phyloP scores from a whole-genome alignment of 2,888 invertebrate species.

The Gandaritis pyraliata region DNA sequence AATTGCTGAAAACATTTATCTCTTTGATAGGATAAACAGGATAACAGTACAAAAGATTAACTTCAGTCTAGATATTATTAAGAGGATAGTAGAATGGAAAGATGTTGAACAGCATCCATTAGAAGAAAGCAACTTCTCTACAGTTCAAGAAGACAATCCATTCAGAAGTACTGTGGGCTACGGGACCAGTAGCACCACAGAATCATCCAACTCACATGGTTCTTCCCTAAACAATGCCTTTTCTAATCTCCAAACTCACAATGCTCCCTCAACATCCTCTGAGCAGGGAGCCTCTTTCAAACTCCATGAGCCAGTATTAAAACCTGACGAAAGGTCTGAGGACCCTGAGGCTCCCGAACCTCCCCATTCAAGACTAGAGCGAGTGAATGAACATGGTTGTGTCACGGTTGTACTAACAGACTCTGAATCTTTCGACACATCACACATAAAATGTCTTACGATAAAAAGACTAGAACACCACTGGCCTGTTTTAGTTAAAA shows the following conservation, averaged over 20 bases:
- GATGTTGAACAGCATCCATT: constrained; percentile 92
- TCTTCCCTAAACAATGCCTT: constrained; percentile 74
- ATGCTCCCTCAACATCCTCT: constrained; percentile 68
- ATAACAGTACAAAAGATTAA: constrained; percentile 90
- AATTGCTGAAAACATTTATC: constrained; percentile 88
- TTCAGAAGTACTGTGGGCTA: constrained; percentile 72
- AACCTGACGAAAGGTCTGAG: constrained; percentile 62
- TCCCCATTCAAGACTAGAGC: constrained; percentile 68
- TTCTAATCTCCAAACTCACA: constrained; percentile 76
- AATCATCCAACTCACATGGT: constrained; percentile 65
- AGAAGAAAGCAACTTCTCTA: constrained; percentile 86
- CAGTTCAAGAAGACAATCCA: constrained; percentile 73
- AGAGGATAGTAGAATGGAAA: constrained; percentile 95
- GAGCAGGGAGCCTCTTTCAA: constrained; percentile 63
- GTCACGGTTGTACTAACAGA: constrained; percentile 88
- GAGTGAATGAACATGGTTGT: constrained; percentile 81
- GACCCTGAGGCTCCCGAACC: constrained; percentile 65
- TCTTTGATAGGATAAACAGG: constrained; percentile 87
- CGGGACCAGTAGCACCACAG: constrained; percentile 50
- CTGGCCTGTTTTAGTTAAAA: constrained; percentile 92
- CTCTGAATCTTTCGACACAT: constrained; percentile 93
- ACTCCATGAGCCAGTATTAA: constrained; percentile 74
- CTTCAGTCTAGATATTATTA: constrained; percentile 93
- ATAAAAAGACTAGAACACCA: constrained; percentile 93
- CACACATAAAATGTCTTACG: constrained; percentile 92